Conservation (phyloP, 2,888 invertebrate genomes). For the Herminia tarsipennalis region DNA sequence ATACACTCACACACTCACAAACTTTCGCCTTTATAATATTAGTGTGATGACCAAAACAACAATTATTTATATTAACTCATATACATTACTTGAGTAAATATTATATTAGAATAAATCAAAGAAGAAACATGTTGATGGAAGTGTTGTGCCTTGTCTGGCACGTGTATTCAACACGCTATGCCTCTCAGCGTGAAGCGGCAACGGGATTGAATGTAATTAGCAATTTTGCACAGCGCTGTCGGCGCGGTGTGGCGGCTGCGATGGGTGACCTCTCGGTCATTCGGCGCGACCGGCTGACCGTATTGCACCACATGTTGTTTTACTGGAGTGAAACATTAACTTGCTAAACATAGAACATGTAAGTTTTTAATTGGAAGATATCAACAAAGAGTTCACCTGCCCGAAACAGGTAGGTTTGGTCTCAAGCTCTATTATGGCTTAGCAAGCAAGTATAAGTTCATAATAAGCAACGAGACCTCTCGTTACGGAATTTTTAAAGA, state of each 20-base stretch:
- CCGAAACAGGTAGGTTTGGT: background rate
- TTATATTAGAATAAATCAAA: conserved; percentile 7
- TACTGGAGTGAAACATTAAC: conserved; percentile 39
- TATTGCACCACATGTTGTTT: conserved; percentile 54
- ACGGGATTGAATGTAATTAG: conserved; percentile 72
- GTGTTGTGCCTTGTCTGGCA: conserved; percentile 40
- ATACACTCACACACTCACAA: too few species aligned
- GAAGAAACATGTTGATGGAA: conserved; percentile 21
- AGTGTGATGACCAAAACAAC: too few species aligned
- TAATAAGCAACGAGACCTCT: too few species aligned
- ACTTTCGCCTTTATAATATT: too few species aligned
- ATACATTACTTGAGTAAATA: background rate
- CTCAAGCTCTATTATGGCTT: too few species aligned
- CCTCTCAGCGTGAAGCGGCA: conserved; percentile 28
- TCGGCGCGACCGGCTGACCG: conserved; percentile 52
- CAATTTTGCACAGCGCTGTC: conserved; percentile 75
- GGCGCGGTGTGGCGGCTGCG: conserved; percentile 48
- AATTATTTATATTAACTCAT: background rate
- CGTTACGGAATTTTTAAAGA: too few species aligned
- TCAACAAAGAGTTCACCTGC: background rate
- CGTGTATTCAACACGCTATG: conserved; percentile 44
- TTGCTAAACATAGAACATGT: background rate
- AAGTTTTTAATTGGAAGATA: background rate
- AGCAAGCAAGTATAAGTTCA: too few species aligned
- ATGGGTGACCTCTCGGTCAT: conserved; percentile 65